Evolutionary conservation across 2,113 vertebrate species (phyloP).

Genomic region (Lucifuga dentata): DNA sequence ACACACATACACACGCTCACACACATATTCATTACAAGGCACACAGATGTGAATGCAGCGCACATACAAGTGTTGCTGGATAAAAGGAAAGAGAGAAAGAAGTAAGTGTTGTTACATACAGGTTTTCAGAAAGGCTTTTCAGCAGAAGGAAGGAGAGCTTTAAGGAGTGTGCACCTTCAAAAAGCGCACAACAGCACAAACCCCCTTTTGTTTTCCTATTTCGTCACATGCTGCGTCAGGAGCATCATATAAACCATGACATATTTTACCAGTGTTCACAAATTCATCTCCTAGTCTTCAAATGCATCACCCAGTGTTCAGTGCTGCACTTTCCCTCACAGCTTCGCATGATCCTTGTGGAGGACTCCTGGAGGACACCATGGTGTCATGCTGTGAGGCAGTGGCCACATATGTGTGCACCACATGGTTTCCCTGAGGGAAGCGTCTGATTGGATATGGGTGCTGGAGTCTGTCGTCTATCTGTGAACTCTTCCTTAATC

Average conservation of each 20-base stretch:
- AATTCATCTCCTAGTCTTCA: conserved; percentile 54
- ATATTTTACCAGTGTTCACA: conserved; percentile 46
- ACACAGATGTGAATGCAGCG: conserved; percentile 28
- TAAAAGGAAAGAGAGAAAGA: conserved; percentile 41
- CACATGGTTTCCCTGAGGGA: conserved; percentile 77
- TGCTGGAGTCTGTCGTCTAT: conserved; percentile 77
- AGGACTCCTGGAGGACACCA: conserved; percentile 77
- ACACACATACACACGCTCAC: not conserved
- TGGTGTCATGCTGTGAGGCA: conserved; percentile 68
- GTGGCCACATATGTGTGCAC: conserved; percentile 78
- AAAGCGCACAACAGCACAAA: conserved; percentile 26
- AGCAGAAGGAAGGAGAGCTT: conserved; percentile 45
- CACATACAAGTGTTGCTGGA: conserved; percentile 38
- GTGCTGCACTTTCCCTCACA: conserved; percentile 48
- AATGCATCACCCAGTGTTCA: conserved; percentile 32
- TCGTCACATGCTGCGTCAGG: conserved; percentile 27
- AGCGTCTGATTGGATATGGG: conserved; percentile 77
- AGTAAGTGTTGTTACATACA: conserved; percentile 60
- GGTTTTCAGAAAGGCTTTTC: conserved; percentile 58
- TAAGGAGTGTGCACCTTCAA: conserved; percentile 51
- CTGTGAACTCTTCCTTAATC: conserved; percentile 77
- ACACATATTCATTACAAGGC: conserved; percentile 34
- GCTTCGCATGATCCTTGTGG: conserved; percentile 59
- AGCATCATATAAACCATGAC: conserved; percentile 40
- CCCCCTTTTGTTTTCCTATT: conserved; percentile 1